Conservation (phyloP, 2,888 invertebrate genomes). For the Drosophila neutralis region DNA sequence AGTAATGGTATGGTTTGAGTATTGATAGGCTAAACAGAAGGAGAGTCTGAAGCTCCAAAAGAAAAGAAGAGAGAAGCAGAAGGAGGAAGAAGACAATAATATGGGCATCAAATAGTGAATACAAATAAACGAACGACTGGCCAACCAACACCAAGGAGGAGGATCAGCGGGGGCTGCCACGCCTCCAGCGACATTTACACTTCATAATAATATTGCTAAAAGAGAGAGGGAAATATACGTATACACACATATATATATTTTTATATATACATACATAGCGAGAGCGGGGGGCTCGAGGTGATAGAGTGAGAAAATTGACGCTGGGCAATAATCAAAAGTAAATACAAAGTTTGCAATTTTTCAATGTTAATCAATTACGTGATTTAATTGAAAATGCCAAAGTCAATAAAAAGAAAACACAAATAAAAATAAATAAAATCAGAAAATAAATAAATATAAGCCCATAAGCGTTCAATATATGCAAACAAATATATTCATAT, state of each 20-base stretch:
- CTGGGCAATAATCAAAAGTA: constrained; percentile 64
- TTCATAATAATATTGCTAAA: background rate
- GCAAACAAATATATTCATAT: constrained; percentile 10
- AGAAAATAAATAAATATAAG: constrained; percentile 20
- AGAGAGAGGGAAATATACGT: background rate
- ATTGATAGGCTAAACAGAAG: background rate
- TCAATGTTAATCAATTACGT: constrained; percentile 75
- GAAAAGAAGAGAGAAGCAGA: background rate
- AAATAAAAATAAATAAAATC: constrained; percentile 25
- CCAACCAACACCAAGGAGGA: background rate
- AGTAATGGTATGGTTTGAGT: background rate
- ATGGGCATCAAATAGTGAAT: background rate
- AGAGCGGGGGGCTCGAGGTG: background rate
- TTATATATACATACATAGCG: background rate
- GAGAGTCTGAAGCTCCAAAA: background rate
- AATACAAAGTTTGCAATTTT: constrained; percentile 66
- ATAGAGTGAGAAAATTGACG: constrained; percentile 20
- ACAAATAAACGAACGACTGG: background rate
- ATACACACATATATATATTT: background rate
- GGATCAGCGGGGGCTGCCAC: background rate
- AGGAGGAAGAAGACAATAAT: background rate
- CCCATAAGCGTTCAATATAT: constrained; percentile 20
- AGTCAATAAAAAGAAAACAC: constrained; percentile 61
- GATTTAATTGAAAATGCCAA: constrained; percentile 75
- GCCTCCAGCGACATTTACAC: background rate